Evolutionary conservation across 2,113 vertebrate species (phyloP), one percentile per base, ranked within the genome.

Genomic region (Calyptommatus sinebrachiatus): DNA sequence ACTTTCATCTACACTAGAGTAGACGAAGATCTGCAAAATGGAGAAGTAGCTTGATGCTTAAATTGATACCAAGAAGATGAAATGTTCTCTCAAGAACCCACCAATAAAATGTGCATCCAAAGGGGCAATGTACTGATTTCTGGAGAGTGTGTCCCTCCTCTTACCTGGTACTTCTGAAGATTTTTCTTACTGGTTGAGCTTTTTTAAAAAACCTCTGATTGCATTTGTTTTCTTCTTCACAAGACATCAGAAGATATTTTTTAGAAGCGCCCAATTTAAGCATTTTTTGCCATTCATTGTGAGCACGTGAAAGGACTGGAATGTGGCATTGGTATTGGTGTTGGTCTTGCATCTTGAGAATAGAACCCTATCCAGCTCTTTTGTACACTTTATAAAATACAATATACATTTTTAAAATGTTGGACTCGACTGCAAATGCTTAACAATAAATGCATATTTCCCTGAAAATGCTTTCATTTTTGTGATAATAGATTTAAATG

Each of bases 401-500:
- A 94, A 93, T 28, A 66, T 88, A 85, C 92, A 91, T 93, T 94
- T 95, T 90, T 91, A 92, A 95, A 77, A 93, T 93, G 92, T 92
- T 93, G 91, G 93, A 92, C 93, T 95, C 93, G 89, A 90, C 88
- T 94, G 92, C 92, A 91, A 94, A 92, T 94, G 91, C 91, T 93
- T 93, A 88, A 91, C 88, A 94, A 94, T 95, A 95, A 94, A 95
- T 93, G 90, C 94, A 94, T 90, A 92, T 92, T 88, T 90, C 93
- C 94, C 91, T 89, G 85, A 89, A 92, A 91, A 71, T 77, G 87
- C 87, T 57, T 57, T 57, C 53, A 57, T 57, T 57, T 57, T 57
- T 94, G 88, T 91, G 85, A 41, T 46, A 84, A 2, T 29, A 85
- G 1, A 9, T 20, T 2, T 87, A 5, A 57, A 28, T 24, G 3